Evolutionary conservation across 2,888 invertebrate species (phyloP).

Genomic region (Fabriciana adippe): DNA sequence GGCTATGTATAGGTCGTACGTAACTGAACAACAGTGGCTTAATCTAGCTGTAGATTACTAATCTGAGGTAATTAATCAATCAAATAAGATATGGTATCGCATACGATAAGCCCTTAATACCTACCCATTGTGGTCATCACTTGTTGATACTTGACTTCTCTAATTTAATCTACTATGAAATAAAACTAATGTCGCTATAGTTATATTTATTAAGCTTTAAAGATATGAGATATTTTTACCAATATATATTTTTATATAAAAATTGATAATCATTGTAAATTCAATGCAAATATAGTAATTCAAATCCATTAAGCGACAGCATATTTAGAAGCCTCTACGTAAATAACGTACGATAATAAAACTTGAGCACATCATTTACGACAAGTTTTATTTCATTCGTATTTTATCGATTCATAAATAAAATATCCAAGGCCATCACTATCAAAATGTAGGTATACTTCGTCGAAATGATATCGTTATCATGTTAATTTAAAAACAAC

Average conservation of each 20-base stretch:
- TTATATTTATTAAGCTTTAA: no score
- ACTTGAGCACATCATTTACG: constrained; percentile 2
- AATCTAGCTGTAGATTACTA: constrained; percentile 56
- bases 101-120: constrained; percentile 20
- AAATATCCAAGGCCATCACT: constrained; percentile 26
- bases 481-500: constrained; percentile 17
- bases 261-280: no score
- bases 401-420: constrained; percentile 21
- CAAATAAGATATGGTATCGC: constrained; percentile 21
- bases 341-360: background rate
- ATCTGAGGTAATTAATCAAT: constrained; percentile 36
- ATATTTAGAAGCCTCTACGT: no score
- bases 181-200: no score
- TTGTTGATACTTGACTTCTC: background rate
- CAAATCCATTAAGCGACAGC: no score
- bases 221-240: no score
- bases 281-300: no score
- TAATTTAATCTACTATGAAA: no score
- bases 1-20: constrained; percentile 77
- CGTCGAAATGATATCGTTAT: constrained; percentile 22
- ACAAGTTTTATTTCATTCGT: constrained; percentile 9
- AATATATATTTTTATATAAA: no score
- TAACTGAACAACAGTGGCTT: constrained; percentile 64
- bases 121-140: background rate
- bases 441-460: constrained; percentile 25